Evolutionary conservation across 1,140 invertebrate species (phyloP).

Genomic region (Trigoniulus corallinus): DNA sequence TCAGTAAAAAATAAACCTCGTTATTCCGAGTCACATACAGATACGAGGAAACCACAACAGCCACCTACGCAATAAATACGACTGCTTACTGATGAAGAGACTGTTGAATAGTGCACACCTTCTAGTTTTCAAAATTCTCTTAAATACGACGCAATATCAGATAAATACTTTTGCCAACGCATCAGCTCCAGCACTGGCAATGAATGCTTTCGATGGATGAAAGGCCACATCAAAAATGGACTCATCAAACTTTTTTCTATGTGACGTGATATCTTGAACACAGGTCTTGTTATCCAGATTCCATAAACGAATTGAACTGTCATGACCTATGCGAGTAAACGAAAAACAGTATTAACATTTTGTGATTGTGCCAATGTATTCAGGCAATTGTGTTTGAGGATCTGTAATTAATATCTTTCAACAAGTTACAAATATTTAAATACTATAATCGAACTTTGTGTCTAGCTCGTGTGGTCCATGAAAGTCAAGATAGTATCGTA

Average conservation of each 20-base stretch:
- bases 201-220: slow-evolving; percentile 94
- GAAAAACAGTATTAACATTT: slow-evolving; percentile 7
- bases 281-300: slow-evolving; percentile 97
- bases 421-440: neutral
- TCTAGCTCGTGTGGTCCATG: no score
- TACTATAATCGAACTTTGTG: no score
- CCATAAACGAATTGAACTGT: slow-evolving; percentile 98
- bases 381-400: slow-evolving; percentile 1
- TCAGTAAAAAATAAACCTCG: no score
- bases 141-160: no score
- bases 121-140: no score
- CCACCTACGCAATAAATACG: no score
- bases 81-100: no score
- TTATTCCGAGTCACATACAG: no score
- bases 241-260: slow-evolving; percentile 99
- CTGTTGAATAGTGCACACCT: no score
- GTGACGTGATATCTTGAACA: slow-evolving; percentile 98
- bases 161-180: slow-evolving; percentile 90
- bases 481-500: no score
- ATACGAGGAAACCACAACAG: no score
- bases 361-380: no score
- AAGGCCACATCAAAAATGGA: slow-evolving; percentile 98
- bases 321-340: slow-evolving; percentile 52
- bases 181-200: slow-evolving; percentile 96
- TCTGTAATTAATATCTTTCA: neutral